Conservation (phyloP, 37 sponge, comb jelly and placozoan species). For the Halichondria panicea region DNA sequence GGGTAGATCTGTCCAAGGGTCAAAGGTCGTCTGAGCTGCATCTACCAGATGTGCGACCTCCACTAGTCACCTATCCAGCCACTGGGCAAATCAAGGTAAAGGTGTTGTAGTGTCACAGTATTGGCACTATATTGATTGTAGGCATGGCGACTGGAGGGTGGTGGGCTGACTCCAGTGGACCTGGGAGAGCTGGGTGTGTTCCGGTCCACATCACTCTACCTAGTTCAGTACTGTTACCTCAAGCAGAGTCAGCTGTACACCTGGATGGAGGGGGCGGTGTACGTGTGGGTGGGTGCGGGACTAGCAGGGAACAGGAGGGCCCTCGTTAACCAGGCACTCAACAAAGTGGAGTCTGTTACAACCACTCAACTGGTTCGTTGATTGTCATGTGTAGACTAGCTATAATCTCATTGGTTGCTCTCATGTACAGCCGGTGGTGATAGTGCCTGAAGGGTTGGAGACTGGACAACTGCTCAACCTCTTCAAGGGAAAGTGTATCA, state of each 20-base stretch:
- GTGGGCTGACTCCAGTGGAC: neutral
- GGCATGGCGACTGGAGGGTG: neutral
- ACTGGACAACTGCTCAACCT: conserved; percentile 52
- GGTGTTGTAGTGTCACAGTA: neutral
- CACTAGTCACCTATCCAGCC: conserved; percentile 12
- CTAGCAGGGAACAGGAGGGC: neutral
- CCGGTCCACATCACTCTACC: conserved; percentile 25
- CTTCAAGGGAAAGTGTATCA: conserved; percentile 68
- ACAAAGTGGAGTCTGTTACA: neutral
- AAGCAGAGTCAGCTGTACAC: conserved; percentile 21
- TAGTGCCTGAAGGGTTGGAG: conserved; percentile 63
- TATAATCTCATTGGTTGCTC: too few relatives aligned
- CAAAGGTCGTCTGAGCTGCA: conserved; percentile 13
- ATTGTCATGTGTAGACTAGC: neutral
- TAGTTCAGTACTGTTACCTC: conserved; percentile 23
- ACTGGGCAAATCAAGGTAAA: conserved; percentile 46
- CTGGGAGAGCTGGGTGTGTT: conserved; percentile 51
- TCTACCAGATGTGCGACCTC: conserved; percentile 9
- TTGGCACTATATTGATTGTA: neutral
- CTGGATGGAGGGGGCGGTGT: conserved; percentile 48
- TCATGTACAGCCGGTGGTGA: conserved; percentile 20
- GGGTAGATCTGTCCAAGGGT: conserved; percentile 18
- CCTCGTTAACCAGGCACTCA: neutral
- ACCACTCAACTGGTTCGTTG: neutral
- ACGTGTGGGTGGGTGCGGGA: conserved; percentile 28